Base-by-base conservation (phyloP, 1,140 invertebrate genomes). In the Scaptodrosophila lebanonensis region DNA sequence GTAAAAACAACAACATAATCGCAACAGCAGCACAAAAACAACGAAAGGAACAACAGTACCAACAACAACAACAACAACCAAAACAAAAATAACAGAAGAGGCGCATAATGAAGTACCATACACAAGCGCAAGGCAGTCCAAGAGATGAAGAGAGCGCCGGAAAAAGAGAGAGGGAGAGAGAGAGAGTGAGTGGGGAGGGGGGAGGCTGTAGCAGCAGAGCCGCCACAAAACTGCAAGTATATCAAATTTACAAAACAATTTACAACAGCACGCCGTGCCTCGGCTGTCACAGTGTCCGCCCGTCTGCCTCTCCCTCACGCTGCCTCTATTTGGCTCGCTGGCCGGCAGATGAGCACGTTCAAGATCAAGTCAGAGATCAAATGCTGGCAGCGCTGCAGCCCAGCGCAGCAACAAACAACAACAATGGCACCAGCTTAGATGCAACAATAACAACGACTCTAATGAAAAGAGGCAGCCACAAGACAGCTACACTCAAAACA, bases 171-270 rank as follows among this genome's bases (percentile, higher is more conserved):
- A 11, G 11, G 1, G 5, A 39, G 18, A n/a, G 39, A 27, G 9
- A 1, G 20, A 29, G 1, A 18, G 7, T 1, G 12, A 17, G 32
- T 27, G 11, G 13, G 56, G 22, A 4, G 38, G 39, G 32, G 1
- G n/a, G 22, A 6, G 5, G 33, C 50, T n/a, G n/a, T n/a, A n/a
- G n/a, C n/a, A n/a, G n/a, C n/a, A n/a, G n/a, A 51, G 18, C 16
- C 18, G 5, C 17, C 60, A 49, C 40, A 38, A 67, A 56, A 47
- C 52, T 66, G 73, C 72, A 83, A 77, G 77, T 83, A 79, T 83
- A 83, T 83, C 79, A 83, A 83, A 83, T 83, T 83, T 72, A 77
- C 72, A 75, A 83, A 83, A 84, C 79, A 83, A 84, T 83, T 83
- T 83, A 83, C 77, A 83, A 83, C 66, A 66, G 60, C 48, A 27